Evolutionary conservation across 2,797 vertebrate species (phyloP).

Genomic region (Channa striata): DNA sequence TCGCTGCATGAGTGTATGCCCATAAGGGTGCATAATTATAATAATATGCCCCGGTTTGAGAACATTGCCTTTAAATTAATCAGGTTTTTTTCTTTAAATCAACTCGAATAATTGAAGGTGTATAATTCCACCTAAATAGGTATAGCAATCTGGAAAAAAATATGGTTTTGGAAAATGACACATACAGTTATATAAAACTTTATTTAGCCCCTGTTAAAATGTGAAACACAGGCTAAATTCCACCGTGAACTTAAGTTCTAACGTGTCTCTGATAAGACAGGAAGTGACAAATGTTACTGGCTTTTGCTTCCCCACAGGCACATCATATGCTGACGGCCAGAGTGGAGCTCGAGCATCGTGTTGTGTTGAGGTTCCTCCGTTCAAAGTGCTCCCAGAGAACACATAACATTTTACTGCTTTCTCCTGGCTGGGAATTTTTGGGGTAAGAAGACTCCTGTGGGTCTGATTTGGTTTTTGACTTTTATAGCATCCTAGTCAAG

Average conservation of each 20-base stretch:
- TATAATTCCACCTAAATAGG: conserved; percentile 22
- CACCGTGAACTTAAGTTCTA: conserved; percentile 10
- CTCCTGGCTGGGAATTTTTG: conserved; percentile 72
- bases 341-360: conserved; percentile 49
- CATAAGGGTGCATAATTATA: conserved; percentile 66
- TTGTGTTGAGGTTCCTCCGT: conserved; percentile 64
- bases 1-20: conserved; percentile 60
- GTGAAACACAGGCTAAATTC: conserved; percentile 10
- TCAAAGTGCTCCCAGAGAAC: conserved; percentile 73
- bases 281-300: conserved; percentile 43
- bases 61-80: conserved; percentile 47
- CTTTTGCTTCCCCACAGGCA: conserved; percentile 39
- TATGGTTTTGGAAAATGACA: not conserved
- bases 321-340: conserved; percentile 47
- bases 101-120: conserved; percentile 36
- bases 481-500: conserved; percentile 75
- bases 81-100: conserved; percentile 32
- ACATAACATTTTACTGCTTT: conserved; percentile 74
- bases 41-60: conserved; percentile 49
- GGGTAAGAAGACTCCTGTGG: conserved; percentile 70
- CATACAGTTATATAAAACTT: not conserved
- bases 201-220: conserved; percentile 5
- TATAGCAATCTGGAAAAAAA: not conserved
- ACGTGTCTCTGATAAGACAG: conserved; percentile 31
- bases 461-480: conserved; percentile 70